phyloP scores from a whole-genome alignment of 2,888 invertebrate species.

The Beris morrisii region DNA sequence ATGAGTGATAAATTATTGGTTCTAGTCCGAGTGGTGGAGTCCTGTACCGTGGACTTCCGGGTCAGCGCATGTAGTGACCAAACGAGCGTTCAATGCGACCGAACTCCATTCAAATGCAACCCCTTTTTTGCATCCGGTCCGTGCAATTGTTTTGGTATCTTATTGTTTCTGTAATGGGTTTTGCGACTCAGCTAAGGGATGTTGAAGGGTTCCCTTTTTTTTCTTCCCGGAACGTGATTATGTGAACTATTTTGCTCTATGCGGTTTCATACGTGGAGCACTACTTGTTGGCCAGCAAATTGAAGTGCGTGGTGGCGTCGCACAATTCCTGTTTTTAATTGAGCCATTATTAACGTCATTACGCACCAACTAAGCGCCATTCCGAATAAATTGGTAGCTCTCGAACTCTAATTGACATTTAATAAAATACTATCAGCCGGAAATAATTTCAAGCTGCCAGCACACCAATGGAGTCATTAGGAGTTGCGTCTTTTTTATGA shows the following conservation, averaged over 20 bases:
- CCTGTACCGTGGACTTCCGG: conserved; percentile 15
- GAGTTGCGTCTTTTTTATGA: conserved; percentile 22
- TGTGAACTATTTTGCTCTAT: background rate
- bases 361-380: conserved; percentile 33
- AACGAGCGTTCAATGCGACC: too few relatives aligned
- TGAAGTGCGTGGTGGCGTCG: conserved; percentile 8
- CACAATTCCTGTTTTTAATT: conserved; percentile 30
- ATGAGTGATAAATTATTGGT: conserved; percentile 17
- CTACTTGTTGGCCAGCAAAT: too few relatives aligned
- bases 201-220: background rate
- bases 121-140: background rate
- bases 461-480: conserved; percentile 35
- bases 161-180: too few relatives aligned
- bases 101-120: conserved; percentile 5
- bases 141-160: background rate
- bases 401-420: conserved; percentile 36
- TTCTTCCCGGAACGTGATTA: background rate
- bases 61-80: background rate
- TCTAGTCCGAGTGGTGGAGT: background rate
- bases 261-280: conserved; percentile 11
- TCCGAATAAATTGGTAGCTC: conserved; percentile 34
- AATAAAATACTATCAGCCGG: conserved; percentile 36
- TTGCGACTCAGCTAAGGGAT: background rate
- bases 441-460: conserved; percentile 22
- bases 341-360: conserved; percentile 37